Evolutionary conservation across 1,140 invertebrate species (phyloP), one percentile per base, ranked within the genome.

Genomic region (Tetragonula clypearis): DNA sequence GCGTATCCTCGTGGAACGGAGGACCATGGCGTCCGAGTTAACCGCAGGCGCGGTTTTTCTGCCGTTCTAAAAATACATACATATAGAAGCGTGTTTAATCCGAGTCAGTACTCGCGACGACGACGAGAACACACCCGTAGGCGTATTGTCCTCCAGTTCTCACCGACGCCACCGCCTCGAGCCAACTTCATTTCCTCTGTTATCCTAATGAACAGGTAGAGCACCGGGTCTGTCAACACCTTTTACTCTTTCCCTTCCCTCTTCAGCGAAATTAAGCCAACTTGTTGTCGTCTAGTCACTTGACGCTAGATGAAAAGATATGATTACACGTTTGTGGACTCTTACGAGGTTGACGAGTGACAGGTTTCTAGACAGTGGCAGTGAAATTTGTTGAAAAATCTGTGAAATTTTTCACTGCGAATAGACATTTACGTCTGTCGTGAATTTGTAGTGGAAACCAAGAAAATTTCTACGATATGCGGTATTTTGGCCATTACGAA

Each of bases 71-170:
- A 49, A 72, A 72, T 72, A 72, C 14, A n/a, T n/a, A n/a, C 71
- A 8, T n/a, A 14, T n/a, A 14, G 21, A 49, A 69, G n/a, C 71
- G 19, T 49, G 41, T n/a, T 72, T 49, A 72, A 72, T 72, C 41
- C 15, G 5, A 15, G 41, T 49, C 41, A 49, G 12, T 41, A 23
- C 23, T n/a, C 41, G 53, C 71, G 41, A 41, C 23, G 49, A 49
- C 35, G 41, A 49, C 71, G 35, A n/a, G 71, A 19, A 19, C 41
- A 30, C 41, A 49, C 4, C 35, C 71, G 71, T 72, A 49, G 71
- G 71, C 71, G 71, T 72, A 72, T 72, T 72, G 71, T 72, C 71
- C 71, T 72, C 41, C 71, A 69, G 35, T 49, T 72, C 35, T 30
- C 41, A 19, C 41, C 41, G n/a, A 72, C 71, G 41, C 71, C 41